Conservation (phyloP, 2,113 vertebrate genomes). For the Meriones unguiculatus region DNA sequence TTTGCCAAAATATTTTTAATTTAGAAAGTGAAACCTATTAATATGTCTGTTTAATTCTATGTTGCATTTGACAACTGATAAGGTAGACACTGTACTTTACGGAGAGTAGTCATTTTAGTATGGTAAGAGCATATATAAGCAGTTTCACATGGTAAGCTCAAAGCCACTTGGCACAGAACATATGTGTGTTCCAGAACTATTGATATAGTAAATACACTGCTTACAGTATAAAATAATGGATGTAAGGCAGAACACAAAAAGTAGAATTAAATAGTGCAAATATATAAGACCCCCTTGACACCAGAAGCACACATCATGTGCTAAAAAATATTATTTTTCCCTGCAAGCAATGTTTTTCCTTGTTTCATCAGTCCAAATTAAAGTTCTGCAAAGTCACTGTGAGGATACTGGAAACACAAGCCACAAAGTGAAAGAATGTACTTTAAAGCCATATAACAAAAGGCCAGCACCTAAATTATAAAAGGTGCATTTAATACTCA, state of each 20-base stretch:
- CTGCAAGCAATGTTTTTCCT: background rate
- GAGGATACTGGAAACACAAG: slow-evolving; percentile 18
- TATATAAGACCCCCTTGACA: slow-evolving; percentile 33
- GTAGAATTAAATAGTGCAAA: slow-evolving; percentile 44
- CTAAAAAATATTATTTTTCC: background rate
- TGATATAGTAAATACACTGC: slow-evolving; percentile 29
- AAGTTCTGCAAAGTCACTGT: slow-evolving; percentile 35
- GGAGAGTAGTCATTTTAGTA: slow-evolving; percentile 60
- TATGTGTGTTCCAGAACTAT: slow-evolving; percentile 10
- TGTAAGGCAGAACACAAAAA: slow-evolving; percentile 35
- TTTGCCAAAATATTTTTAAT: slow-evolving; percentile 68
- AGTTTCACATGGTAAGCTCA: background rate
- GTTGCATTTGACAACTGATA: background rate
- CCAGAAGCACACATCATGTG: background rate
- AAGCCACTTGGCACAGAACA: slow-evolving; percentile 44
- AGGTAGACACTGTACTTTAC: slow-evolving; percentile 46
- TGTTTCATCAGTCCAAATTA: slow-evolving; percentile 34
- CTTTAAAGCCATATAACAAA: slow-evolving; percentile 46
- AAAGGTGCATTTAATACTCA: slow-evolving; percentile 35
- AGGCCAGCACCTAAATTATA: slow-evolving; percentile 45
- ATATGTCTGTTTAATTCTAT: slow-evolving; percentile 45
- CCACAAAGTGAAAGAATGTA: background rate
- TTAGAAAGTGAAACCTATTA: slow-evolving; percentile 73
- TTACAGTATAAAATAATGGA: slow-evolving; percentile 23
- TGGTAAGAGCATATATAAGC: background rate